These are phyloP conservation scores for Origma solitaria DNA, from an alignment of 2,113 vertebrate genomes.

Conservation along the genomic window DNA sequence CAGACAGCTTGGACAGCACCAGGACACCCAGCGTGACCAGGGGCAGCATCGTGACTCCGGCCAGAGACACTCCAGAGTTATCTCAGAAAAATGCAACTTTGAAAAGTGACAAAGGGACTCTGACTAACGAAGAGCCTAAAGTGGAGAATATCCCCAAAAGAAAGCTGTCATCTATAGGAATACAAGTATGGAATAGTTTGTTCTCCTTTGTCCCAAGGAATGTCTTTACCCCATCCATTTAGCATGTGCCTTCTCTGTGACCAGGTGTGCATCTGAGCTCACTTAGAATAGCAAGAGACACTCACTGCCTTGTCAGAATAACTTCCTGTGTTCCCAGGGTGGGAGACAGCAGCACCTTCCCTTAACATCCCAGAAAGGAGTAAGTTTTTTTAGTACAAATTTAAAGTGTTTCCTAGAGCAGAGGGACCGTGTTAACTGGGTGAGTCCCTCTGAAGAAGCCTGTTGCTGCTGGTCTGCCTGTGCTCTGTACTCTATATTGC, in stretches of 20 bases:
- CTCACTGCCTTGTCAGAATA: background rate
- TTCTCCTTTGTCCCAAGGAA: slow-evolving; percentile 47
- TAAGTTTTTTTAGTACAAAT: background rate
- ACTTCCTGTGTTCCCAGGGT: background rate
- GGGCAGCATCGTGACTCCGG: slow-evolving; percentile 68
- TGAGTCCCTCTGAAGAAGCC: background rate
- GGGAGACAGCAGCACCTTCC: background rate
- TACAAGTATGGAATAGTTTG: slow-evolving; percentile 84
- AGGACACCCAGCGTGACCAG: slow-evolving; percentile 89
- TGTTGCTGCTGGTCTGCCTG: background rate
- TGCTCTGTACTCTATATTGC: background rate
- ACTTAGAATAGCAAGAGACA: background rate
- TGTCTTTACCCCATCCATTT: background rate
- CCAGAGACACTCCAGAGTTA: slow-evolving; percentile 80
- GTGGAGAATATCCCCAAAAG: slow-evolving; percentile 83
- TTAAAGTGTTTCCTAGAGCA: background rate
- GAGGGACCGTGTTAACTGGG: background rate
- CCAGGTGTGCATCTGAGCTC: slow-evolving; percentile 33
- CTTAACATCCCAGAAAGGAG: background rate
- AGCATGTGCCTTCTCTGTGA: slow-evolving; percentile 45
- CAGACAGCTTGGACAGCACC: slow-evolving; percentile 95
- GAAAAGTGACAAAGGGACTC: slow-evolving; percentile 80
- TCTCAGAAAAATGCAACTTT: slow-evolving; percentile 77
- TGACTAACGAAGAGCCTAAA: slow-evolving; percentile 80
- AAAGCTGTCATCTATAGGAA: slow-evolving; percentile 97